Evolutionary conservation across 2,888 invertebrate genomes (phyloP).

Genomic region (Empis livida): DNA sequence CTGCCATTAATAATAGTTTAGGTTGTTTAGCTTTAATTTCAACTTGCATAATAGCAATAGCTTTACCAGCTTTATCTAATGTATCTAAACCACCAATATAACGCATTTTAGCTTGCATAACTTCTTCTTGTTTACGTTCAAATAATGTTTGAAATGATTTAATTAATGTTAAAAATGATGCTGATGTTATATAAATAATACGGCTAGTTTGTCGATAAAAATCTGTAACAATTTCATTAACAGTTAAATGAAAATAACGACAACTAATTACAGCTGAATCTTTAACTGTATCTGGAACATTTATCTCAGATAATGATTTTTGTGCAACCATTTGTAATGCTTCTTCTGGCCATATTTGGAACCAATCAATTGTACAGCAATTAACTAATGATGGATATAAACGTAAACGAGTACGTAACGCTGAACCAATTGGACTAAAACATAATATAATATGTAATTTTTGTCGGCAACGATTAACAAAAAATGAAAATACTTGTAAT

Average conservation of each 20-base stretch:
- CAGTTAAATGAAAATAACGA: slow-evolving; percentile 77
- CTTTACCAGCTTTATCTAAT: slow-evolving; percentile 65
- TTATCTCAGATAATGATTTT: slow-evolving; percentile 56
- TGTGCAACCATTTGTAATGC: slow-evolving; percentile 73
- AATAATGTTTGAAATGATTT: slow-evolving; percentile 66
- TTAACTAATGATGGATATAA: slow-evolving; percentile 85
- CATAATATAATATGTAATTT: slow-evolving; percentile 72
- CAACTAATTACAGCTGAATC: slow-evolving; percentile 62
- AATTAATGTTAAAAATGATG: slow-evolving; percentile 75
- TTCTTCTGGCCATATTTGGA: slow-evolving; percentile 75
- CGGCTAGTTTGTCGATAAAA: slow-evolving; percentile 53
- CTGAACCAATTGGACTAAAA: slow-evolving; percentile 67
- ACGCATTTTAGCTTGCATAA: slow-evolving; percentile 56
- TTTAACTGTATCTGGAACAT: slow-evolving; percentile 44
- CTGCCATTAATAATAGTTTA: slow-evolving; percentile 61
- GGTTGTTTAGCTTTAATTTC: slow-evolving; percentile 73
- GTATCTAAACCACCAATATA: slow-evolving; percentile 73
- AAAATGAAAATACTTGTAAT: slow-evolving; percentile 64
- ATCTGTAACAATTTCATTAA: slow-evolving; percentile 46
- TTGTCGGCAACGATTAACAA: slow-evolving; percentile 62
- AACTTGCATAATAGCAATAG: slow-evolving; percentile 64
- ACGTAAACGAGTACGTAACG: slow-evolving; percentile 64
- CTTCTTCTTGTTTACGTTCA: slow-evolving; percentile 54
- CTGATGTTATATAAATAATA: slow-evolving; percentile 79
- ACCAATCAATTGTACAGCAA: slow-evolving; percentile 91